Conservation (phyloP, 2,113 vertebrate genomes). For the Corvus moneduloides region DNA sequence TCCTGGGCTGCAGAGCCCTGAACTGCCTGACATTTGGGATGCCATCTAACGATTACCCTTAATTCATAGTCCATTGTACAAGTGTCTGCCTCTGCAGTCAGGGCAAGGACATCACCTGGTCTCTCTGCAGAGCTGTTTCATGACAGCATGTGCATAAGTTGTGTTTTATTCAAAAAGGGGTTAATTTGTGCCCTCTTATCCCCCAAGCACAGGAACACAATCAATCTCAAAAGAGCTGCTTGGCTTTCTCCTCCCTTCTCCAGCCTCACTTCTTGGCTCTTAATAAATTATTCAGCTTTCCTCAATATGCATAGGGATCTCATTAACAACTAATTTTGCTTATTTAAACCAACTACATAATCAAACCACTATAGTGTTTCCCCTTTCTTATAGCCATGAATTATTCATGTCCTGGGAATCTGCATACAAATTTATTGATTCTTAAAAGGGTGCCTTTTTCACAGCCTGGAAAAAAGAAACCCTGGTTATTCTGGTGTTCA, state of each 20-base stretch:
- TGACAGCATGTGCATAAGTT: background rate
- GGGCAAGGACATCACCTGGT: background rate
- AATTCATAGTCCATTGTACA: background rate
- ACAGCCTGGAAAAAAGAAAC: background rate
- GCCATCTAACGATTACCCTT: background rate
- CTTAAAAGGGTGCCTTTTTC: slow-evolving; percentile 5
- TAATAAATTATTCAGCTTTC: slow-evolving; percentile 66
- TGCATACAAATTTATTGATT: slow-evolving; percentile 56
- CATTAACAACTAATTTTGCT: slow-evolving; percentile 72
- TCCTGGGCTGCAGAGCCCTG: background rate
- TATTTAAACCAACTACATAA: slow-evolving; percentile 71
- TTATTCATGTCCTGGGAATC: slow-evolving; percentile 55
- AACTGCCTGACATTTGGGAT: background rate
- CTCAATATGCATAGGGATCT: slow-evolving; percentile 69
- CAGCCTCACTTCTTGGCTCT: slow-evolving; percentile 18
- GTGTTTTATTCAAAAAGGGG: background rate
- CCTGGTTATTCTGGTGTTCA: background rate
- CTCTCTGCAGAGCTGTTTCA: background rate
- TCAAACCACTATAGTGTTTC: slow-evolving; percentile 55
- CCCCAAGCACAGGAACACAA: background rate
- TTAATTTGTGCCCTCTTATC: slow-evolving; percentile 23
- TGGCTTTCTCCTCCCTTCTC: slow-evolving; percentile 11
- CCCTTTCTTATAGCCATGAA: slow-evolving; percentile 36
- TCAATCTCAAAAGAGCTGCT: slow-evolving; percentile 6
- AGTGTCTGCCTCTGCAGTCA: background rate